Evolutionary conservation across 2,797 vertebrate genomes (phyloP), one percentile per base, ranked within the genome.

Genomic region (Silurus aristotelis): DNA sequence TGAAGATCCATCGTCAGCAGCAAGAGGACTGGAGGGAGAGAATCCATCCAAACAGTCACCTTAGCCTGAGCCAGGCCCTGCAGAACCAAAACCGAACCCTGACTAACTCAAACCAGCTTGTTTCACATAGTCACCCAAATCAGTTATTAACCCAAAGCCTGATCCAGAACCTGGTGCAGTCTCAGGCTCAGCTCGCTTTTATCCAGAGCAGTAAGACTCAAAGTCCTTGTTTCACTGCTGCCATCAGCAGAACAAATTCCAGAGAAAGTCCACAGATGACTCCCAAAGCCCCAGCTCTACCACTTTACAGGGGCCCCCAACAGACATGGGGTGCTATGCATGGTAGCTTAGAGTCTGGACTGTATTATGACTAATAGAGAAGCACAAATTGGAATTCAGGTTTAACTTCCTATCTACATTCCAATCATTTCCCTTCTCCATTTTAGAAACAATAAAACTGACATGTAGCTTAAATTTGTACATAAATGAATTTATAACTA

Each of bases 1-100:
- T 96, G 96, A 96, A 96, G 92, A 96, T 96, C 91, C 96, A 96
- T 64, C 92, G 95, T 0, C 95, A 96, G 88, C 94, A 95, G 7
- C 95, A 95, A 82, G 95, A 96, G 27, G 95, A 94, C 71, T 95
- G 95, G 96, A 83, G 87, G 0, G 94, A 95, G 56, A 86, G 93
- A 84, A 90, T 89, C 71, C 91, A 93, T 66, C 92, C 93, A 89
- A 92, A 93, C 77, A 86, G 71, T 80, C 86, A 89, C 22, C 94
- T 93, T 85, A 90, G 88, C 22, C 80, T 93, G 76, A 61, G 91
- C 63, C 25, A 87, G 81, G 87, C 84, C 88, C 86, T 83, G 0
- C 63, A 83, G 46, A 86, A 92, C 75, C 27, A 87, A 84, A 89
- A 83, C 87, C 86, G 92, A 87, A 87, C 80, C 76, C 92, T 93